A percentile compares a stretch with the other conserved stretches of the same genome.
phyloP scores from a whole-genome alignment of 1,140 invertebrate species.

The Halesus radiatus region DNA sequence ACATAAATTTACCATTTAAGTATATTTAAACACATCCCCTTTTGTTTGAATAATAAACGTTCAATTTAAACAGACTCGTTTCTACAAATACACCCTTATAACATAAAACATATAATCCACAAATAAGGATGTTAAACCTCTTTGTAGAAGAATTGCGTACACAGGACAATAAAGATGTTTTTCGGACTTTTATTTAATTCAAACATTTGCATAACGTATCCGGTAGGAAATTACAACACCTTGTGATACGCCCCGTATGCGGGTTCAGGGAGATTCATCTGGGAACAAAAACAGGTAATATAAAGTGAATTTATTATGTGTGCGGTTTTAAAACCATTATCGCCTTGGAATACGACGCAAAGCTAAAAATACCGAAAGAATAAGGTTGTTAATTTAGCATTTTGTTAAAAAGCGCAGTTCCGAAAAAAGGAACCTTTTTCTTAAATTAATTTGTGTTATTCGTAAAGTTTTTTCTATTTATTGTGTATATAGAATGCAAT shows the following conservation, averaged over 20 bases:
- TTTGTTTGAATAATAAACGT: too few species aligned
- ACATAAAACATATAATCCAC: slow-evolving; percentile 3
- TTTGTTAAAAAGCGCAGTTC: too few species aligned
- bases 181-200: slow-evolving; percentile 29
- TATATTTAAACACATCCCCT: too few species aligned
- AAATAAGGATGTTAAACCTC: slow-evolving; percentile 8
- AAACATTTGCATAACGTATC: slow-evolving; percentile 34
- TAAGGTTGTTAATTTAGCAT: neutral
- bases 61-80: too few species aligned
- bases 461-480: too few species aligned
- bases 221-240: slow-evolving; percentile 34
- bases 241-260: slow-evolving; percentile 22
- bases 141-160: neutral
- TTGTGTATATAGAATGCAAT: too few species aligned
- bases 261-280: neutral
- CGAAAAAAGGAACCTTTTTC: too few species aligned
- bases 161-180: slow-evolving; percentile 34
- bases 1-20: too few species aligned
- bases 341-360: slow-evolving; percentile 1
- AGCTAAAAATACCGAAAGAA: slow-evolving; percentile 21
- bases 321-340: slow-evolving; percentile 30
- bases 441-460: too few species aligned
- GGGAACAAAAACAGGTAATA: slow-evolving; percentile 30
- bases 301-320: slow-evolving; percentile 34
- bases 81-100: neutral